These are phyloP conservation scores for Dromaius novaehollandiae DNA, from an alignment of 2,113 vertebrate species.

Conservation along the genomic window DNA sequence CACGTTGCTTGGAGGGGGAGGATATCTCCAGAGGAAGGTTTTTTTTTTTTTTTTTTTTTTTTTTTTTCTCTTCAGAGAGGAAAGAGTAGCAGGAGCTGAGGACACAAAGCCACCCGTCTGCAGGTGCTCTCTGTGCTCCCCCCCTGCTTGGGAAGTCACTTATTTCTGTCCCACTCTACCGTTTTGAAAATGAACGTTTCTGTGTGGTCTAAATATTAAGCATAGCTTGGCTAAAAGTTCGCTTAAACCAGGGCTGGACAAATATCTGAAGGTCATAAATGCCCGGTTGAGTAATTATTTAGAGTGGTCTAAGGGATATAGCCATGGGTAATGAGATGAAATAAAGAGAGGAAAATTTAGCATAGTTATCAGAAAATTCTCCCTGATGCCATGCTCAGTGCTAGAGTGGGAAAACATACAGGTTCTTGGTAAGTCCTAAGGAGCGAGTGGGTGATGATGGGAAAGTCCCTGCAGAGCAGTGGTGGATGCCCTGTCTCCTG, in stretches of 20 bases:
- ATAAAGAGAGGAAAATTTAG: constrained; percentile 23
- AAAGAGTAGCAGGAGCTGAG: not conserved
- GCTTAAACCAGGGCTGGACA: not conserved
- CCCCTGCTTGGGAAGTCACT: not conserved
- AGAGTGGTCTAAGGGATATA: constrained; percentile 49
- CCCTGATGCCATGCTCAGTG: not conserved
- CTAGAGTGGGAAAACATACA: not conserved
- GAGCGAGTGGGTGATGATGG: not conserved
- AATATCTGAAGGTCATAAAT: constrained; percentile 59
- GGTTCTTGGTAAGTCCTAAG: constrained; percentile 33
- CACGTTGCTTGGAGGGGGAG: not conserved
- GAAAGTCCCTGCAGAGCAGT: not conserved
- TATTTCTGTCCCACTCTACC: not conserved
- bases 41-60: no score
- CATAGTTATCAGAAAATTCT: constrained; percentile 12
- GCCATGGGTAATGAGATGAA: constrained; percentile 44
- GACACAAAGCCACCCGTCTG: not conserved
- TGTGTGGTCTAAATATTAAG: constrained; percentile 6
- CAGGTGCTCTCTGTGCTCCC: not conserved
- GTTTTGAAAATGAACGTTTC: not conserved
- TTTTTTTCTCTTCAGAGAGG: not conserved
- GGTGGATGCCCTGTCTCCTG: not conserved
- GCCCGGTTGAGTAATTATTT: constrained; percentile 43
- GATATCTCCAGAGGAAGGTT: no score
- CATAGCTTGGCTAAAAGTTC: not conserved